These are phyloP conservation scores for Clinocottus analis DNA, from an alignment of 2,113 vertebrate genomes.

Conservation along the genomic window DNA sequence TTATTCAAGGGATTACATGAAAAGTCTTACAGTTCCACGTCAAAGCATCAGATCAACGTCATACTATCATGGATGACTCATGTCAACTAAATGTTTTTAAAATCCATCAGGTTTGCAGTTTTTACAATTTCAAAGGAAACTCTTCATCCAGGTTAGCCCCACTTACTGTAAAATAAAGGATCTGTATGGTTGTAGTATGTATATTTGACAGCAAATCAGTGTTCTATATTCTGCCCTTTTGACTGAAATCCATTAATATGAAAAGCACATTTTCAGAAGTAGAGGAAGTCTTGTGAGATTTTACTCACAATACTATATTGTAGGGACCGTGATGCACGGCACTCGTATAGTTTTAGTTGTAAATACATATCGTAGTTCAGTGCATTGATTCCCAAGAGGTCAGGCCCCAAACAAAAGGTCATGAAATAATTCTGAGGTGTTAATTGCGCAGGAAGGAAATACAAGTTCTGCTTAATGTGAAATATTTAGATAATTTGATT, in stretches of 20 bases:
- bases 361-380: no score
- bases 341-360: no score
- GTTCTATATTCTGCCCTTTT: background rate
- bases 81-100: background rate
- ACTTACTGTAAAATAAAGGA: no score
- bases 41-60: background rate
- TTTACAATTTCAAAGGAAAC: background rate
- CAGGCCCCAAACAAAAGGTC: background rate
- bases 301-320: no score
- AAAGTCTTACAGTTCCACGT: background rate
- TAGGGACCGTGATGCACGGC: background rate
- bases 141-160: background rate
- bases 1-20: background rate
- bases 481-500: background rate
- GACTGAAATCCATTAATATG: background rate
- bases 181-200: background rate
- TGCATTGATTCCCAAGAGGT: no score
- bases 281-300: background rate
- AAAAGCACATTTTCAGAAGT: background rate
- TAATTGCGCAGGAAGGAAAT: background rate
- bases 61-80: background rate
- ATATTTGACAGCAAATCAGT: background rate
- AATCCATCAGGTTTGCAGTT: background rate
- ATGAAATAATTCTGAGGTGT: background rate
- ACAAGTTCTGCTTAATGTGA: background rate